Conservation (phyloP, 2,797 vertebrate genomes). For the Prionace glauca region DNA sequence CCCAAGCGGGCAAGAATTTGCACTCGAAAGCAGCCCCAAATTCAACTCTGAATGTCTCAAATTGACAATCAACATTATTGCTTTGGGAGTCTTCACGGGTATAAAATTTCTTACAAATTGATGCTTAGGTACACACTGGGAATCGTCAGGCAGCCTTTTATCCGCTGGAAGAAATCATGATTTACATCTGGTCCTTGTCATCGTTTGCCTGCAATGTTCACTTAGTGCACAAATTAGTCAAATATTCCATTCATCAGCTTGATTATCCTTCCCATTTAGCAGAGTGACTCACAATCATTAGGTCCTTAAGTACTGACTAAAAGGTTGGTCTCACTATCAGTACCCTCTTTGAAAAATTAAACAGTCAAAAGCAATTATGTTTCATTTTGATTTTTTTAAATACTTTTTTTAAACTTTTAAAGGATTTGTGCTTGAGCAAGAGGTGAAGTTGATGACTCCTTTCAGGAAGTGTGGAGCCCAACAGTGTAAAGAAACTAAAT, state of each 20-base stretch:
- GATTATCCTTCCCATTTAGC: background rate
- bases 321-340: background rate
- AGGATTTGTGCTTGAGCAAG: background rate
- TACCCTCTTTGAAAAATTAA: background rate
- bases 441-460: background rate
- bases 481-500: background rate
- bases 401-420: background rate
- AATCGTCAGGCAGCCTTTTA: background rate
- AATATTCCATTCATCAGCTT: background rate
- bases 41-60: constrained; percentile 16
- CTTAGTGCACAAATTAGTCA: background rate
- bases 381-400: background rate
- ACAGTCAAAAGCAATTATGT: constrained; percentile 8
- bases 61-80: constrained; percentile 14
- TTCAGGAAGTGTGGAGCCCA: background rate
- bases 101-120: background rate
- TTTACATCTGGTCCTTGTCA: background rate
- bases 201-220: background rate
- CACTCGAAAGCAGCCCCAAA: background rate
- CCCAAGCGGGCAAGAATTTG: background rate
- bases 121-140: background rate
- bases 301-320: background rate
- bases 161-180: background rate
- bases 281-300: background rate
- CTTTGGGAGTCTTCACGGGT: background rate